These are phyloP conservation scores for Habrosyne pyritoides DNA, from an alignment of 2,888 invertebrate genomes.

Conservation along the genomic window DNA sequence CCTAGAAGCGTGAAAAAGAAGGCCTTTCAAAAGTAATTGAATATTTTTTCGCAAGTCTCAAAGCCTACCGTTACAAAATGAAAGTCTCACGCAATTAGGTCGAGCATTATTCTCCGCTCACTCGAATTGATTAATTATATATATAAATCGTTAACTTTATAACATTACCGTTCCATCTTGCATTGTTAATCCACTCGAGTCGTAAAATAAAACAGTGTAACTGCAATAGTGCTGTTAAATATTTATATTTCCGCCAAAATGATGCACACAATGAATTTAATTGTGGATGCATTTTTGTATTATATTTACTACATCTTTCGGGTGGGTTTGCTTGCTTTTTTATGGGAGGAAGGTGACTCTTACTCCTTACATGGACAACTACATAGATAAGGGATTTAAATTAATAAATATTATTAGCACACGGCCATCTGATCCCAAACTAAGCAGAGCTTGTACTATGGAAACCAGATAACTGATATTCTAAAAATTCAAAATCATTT, in stretches of 20 bases:
- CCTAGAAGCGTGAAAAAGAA: too few species aligned
- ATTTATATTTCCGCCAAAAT: conserved; percentile 7
- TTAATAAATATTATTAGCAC: too few species aligned
- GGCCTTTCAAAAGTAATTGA: background rate
- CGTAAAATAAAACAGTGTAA: background rate
- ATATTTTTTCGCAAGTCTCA: background rate
- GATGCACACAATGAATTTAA: background rate
- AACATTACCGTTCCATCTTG: background rate
- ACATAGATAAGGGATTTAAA: too few species aligned
- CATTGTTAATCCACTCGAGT: background rate
- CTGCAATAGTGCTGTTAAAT: conserved; percentile 4
- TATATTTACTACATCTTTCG: background rate
- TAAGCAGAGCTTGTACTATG: too few species aligned
- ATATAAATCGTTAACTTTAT: background rate
- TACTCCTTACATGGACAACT: too few species aligned
- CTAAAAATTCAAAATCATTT: too few species aligned
- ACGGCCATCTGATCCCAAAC: too few species aligned
- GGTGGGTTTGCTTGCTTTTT: background rate
- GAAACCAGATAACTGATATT: too few species aligned
- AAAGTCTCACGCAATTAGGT: background rate
- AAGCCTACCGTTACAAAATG: background rate
- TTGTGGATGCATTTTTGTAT: background rate
- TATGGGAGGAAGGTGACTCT: too few species aligned
- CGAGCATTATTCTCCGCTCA: background rate
- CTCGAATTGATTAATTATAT: conserved; percentile 1